Evolutionary conservation across 2,888 invertebrate species (phyloP), one percentile per base, ranked within the genome.

Genomic region (Noctuana brunneofusca): DNA sequence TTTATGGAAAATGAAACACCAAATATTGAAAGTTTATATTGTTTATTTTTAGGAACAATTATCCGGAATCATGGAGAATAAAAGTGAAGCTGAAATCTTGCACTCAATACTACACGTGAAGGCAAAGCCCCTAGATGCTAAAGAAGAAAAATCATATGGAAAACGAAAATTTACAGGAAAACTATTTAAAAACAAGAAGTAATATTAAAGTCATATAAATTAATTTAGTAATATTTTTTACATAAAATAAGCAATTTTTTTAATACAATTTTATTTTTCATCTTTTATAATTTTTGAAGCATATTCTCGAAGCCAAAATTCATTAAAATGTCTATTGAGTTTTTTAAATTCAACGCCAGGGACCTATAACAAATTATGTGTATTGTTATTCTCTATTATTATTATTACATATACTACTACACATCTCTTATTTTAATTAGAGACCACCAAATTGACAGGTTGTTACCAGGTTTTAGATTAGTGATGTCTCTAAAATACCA

Each of bases 51-150:
- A 96, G 94, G 94, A 94, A 59, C 94, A 97, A 79, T 79, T 98
- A 65, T 83, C 89, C 46, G 92, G 93, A 66, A 88, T 97, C 50
- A 79, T 98, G 63, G 96, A 95, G 69, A 97, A 96, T 76, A 92
- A 93, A 72, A 89, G 81, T 64, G 95, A 96, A 80, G 95, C 95
- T 0, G 93, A 94, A 70, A 87, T 94, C 60, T 84, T 97, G 14
- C 93, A 95, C 82, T 94, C 94, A 57, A 94, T 95, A 68, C 78
- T 97, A 46, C 96, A 97, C 75, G 92, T 94, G 20, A 93, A 93
- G 72, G 92, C 94, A 63, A 88, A 92, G 71, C 92, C 93, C 1
- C 78, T 92, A n/a, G 93, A 94, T 63, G 67, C 71, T 1, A 89
- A 84, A 67, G 79, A 82, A 3, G 85, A 87, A 1, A 90, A 84